These are phyloP conservation scores for Mormyrus iriodes DNA, from an alignment of 2,113 vertebrate species.

Conservation along the genomic window DNA sequence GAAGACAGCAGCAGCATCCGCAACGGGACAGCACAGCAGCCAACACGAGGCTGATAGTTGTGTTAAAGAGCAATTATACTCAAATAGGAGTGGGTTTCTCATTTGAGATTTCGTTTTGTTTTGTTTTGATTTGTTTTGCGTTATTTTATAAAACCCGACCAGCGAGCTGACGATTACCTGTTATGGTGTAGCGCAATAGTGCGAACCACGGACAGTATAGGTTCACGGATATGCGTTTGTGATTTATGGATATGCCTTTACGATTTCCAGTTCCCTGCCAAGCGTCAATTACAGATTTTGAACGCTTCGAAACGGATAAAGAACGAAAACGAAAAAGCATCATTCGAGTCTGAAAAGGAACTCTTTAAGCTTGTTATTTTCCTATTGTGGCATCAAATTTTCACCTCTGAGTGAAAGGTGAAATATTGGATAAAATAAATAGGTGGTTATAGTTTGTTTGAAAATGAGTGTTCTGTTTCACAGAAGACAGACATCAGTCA, in stretches of 20 bases:
- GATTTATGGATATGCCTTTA: conserved; percentile 19
- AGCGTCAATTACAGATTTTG: not conserved
- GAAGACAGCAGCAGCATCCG: conserved; percentile 40
- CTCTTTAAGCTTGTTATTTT: not conserved
- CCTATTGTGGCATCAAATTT: not conserved
- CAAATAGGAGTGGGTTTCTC: not conserved
- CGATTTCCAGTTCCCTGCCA: conserved; percentile 7
- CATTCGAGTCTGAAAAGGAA: conserved; percentile 2
- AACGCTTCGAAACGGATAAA: not conserved
- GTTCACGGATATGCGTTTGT: not conserved
- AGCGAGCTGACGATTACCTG: conserved; percentile 10
- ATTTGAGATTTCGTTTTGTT: conserved; percentile 8
- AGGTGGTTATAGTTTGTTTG: not conserved
- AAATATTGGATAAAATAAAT: not conserved
- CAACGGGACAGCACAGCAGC: conserved; percentile 38
- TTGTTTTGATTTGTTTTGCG: not conserved
- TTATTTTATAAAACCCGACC: not conserved
- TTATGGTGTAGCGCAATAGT: not conserved
- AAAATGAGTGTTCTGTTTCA: not conserved
- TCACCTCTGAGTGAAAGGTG: not conserved
- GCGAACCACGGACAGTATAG: not conserved
- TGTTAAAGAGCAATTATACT: not conserved
- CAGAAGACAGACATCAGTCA: conserved; percentile 2
- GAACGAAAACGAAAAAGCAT: not conserved
- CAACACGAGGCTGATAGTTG: not conserved